These are phyloP conservation scores for Gracilinanus agilis DNA, from an alignment of 2,113 vertebrate genomes.

Conservation along the genomic window DNA sequence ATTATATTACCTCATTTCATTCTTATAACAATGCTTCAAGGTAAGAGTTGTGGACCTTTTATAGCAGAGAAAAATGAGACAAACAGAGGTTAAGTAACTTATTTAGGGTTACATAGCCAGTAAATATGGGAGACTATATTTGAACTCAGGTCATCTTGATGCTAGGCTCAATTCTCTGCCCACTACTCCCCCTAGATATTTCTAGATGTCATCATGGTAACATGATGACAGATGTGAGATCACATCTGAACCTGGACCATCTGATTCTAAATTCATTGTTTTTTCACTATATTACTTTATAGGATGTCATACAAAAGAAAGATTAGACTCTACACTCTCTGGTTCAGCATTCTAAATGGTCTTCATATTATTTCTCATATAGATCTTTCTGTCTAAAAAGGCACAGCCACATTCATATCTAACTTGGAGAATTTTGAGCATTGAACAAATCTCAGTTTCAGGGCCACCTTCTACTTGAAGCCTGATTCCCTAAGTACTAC, in stretches of 20 bases:
- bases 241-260: background rate
- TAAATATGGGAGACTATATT: background rate
- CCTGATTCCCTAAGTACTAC: background rate
- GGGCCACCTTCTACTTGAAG: background rate
- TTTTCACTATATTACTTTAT: background rate
- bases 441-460: background rate
- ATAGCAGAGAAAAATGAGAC: background rate
- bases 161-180: background rate
- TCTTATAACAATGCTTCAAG: background rate
- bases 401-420: background rate
- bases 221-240: background rate
- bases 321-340: background rate
- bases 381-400: background rate
- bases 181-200: background rate
- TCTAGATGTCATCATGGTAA: background rate
- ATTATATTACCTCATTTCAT: background rate
- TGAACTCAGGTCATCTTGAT: background rate
- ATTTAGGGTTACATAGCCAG: background rate
- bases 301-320: background rate
- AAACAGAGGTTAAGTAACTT: background rate
- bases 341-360: background rate
- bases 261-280: background rate
- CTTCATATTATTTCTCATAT: background rate
- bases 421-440: background rate
- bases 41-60: background rate